These are phyloP conservation scores for Aleiodes leptofemur DNA, from an alignment of 2,888 invertebrate genomes.

Conservation along the genomic window DNA sequence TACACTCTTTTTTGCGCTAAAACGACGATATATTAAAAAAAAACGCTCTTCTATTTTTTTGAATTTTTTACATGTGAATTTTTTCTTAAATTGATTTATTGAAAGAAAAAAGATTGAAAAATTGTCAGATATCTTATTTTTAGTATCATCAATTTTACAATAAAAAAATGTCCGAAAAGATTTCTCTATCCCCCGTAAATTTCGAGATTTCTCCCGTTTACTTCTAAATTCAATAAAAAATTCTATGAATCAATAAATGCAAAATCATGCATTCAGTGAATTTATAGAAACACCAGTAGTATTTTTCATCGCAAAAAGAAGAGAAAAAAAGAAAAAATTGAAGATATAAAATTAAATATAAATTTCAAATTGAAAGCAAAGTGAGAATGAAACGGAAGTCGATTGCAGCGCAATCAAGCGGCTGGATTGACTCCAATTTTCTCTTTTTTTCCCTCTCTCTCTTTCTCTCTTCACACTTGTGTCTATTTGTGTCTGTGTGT, in stretches of 20 bases:
- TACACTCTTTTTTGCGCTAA: too few relatives aligned
- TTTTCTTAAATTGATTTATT: too few relatives aligned
- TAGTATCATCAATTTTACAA: too few relatives aligned
- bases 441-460: background rate
- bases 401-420: conserved; percentile 42
- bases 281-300: conserved; percentile 7
- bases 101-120: too few relatives aligned
- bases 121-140: too few relatives aligned
- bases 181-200: too few relatives aligned
- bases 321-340: conserved; percentile 4
- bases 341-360: conserved; percentile 47
- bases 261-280: conserved; percentile 30
- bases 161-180: too few relatives aligned
- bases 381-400: conserved; percentile 27
- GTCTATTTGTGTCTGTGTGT: background rate
- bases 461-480: background rate
- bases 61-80: too few relatives aligned
- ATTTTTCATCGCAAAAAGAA: conserved; percentile 24
- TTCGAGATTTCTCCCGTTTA: too few relatives aligned
- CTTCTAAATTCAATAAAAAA: conserved; percentile 33
- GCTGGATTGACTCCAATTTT: conserved; percentile 3
- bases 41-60: too few relatives aligned
- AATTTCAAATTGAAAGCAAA: conserved; percentile 37
- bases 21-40: too few relatives aligned
- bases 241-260: background rate